Conservation (phyloP, 1,140 invertebrate species). For the Diachasmimorpha longicaudata region DNA sequence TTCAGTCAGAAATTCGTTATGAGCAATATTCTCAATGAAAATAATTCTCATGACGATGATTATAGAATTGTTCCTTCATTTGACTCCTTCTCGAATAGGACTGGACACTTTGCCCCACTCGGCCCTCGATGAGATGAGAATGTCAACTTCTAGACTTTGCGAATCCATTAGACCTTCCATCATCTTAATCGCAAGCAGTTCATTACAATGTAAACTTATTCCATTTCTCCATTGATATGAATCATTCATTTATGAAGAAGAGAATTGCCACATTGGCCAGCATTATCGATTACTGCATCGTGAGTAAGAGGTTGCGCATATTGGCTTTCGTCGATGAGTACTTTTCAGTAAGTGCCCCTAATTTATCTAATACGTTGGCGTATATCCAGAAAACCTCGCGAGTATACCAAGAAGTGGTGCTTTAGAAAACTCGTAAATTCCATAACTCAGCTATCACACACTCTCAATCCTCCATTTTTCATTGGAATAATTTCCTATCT, state of each 20-base stretch:
- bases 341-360: not conserved
- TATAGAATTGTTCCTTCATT: too few relatives aligned
- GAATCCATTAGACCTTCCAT: not conserved
- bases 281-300: slow-evolving; percentile 17
- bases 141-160: not conserved
- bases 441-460: not conserved
- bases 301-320: not conserved
- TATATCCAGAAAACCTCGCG: not conserved
- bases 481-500: not conserved
- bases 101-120: too few relatives aligned
- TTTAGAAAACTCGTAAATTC: not conserved
- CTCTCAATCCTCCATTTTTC: not conserved
- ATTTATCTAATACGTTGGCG: slow-evolving; percentile 6
- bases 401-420: not conserved
- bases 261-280: slow-evolving; percentile 12
- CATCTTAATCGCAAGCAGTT: not conserved
- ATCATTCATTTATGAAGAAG: slow-evolving; percentile 21
- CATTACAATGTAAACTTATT: not conserved
- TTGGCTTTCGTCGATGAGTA: not conserved
- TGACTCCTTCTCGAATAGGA: too few relatives aligned
- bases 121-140: not conserved
- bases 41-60: too few relatives aligned
- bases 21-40: too few relatives aligned
- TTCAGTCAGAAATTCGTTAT: too few relatives aligned
- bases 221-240: slow-evolving; percentile 3